These are phyloP conservation scores for Propithecus coquereli DNA, from an alignment of 2,113 vertebrate species.

Conservation along the genomic window DNA sequence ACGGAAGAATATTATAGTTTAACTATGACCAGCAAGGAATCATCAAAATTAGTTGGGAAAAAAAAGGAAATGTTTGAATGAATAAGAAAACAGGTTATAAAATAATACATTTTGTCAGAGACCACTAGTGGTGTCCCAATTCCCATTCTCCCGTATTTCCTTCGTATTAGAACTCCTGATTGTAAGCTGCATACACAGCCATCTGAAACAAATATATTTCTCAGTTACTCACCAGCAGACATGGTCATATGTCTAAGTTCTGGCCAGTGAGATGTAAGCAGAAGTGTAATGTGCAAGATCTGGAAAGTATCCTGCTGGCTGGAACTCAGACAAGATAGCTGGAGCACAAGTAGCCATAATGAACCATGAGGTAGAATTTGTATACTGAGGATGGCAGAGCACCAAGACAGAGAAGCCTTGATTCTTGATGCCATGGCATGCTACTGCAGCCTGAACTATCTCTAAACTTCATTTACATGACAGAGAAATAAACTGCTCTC, in stretches of 20 bases:
- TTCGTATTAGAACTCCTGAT: neutral
- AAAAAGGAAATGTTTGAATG: neutral
- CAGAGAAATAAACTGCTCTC: neutral
- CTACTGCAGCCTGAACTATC: neutral
- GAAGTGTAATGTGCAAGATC: neutral
- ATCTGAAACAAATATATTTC: slow-evolving; percentile 1
- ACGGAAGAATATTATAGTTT: neutral
- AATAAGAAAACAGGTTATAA: neutral
- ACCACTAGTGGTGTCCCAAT: neutral
- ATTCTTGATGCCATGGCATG: neutral
- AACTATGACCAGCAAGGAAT: neutral
- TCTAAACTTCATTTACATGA: neutral
- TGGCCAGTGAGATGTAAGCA: neutral
- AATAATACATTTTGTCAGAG: neutral
- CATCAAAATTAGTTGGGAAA: neutral
- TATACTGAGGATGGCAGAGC: neutral
- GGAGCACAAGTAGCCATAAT: neutral
- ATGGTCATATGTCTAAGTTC: neutral
- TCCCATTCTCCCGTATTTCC: neutral
- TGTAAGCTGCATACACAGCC: neutral
- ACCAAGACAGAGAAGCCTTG: neutral
- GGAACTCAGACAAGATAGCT: neutral
- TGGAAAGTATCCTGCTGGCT: neutral
- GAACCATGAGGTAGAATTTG: neutral
- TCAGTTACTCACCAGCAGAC: neutral